These are phyloP conservation scores for Spongilla lacustris DNA, from an alignment of 37 sponge, comb jelly and placozoan genomes.

Conservation along the genomic window DNA sequence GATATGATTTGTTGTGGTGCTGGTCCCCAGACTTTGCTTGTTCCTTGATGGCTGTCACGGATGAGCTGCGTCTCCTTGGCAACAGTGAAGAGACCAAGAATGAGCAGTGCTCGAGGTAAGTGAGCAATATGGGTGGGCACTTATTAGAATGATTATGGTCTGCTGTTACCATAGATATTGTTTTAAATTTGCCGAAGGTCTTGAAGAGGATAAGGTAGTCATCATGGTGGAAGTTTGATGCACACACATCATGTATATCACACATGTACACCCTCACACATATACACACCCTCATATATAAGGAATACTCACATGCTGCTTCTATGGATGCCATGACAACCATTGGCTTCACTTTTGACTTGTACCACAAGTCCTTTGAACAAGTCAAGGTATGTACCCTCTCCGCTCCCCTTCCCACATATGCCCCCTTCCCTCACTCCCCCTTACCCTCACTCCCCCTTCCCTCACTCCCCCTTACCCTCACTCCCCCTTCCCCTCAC, in stretches of 20 bases:
- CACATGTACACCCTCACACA: not conserved
- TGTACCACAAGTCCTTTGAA: constrained; percentile 35
- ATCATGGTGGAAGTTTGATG: not conserved
- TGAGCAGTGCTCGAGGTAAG: constrained; percentile 15
- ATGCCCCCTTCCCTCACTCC: not conserved
- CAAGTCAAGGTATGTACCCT: constrained; percentile 62
- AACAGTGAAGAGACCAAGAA: constrained; percentile 10
- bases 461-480: not conserved
- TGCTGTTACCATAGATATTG: not conserved
- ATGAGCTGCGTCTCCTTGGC: constrained; percentile 18
- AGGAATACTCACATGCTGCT: constrained; percentile 13
- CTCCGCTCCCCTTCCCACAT: too few relatives aligned
- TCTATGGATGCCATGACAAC: constrained; percentile 45
- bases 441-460: not conserved
- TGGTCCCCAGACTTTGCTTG: constrained; percentile 26
- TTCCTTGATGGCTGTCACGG: not conserved
- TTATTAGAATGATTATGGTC: not conserved
- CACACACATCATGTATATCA: not conserved
- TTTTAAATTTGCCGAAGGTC: constrained; percentile 5
- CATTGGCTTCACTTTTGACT: constrained; percentile 53
- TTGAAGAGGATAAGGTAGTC: constrained; percentile 41
- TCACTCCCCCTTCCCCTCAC: not conserved
- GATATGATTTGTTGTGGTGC: too few relatives aligned
- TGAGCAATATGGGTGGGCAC: not conserved
- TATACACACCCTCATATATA: not conserved